phyloP scores from a whole-genome alignment of 2,888 invertebrate genomes.

The Ametastegia equiseti region DNA sequence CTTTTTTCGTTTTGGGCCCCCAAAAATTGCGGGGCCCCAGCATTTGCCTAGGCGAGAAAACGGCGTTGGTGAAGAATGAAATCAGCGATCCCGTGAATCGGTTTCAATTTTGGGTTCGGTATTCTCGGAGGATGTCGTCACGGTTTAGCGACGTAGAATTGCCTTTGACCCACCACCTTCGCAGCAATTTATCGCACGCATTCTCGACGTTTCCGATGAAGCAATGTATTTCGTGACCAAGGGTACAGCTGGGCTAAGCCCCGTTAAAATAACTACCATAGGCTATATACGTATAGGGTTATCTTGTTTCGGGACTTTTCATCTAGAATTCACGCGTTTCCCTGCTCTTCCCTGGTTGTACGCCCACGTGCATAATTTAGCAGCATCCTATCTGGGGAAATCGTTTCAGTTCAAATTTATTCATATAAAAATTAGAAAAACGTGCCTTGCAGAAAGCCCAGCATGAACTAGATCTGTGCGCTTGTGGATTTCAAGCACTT shows the following conservation, averaged over 20 bases:
- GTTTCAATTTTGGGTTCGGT: slow-evolving; percentile 40
- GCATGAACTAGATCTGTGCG: background rate
- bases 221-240: slow-evolving; percentile 46
- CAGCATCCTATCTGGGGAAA: background rate
- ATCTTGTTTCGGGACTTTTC: slow-evolving; percentile 35
- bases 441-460: background rate
- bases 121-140: slow-evolving; percentile 44
- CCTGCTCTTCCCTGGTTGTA: background rate
- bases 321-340: slow-evolving; percentile 26
- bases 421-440: slow-evolving; percentile 1
- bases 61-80: slow-evolving; percentile 1
- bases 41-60: background rate
- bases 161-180: slow-evolving; percentile 45
- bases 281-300: slow-evolving; percentile 24
- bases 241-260: slow-evolving; percentile 39
- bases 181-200: slow-evolving; percentile 39
- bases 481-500: background rate
- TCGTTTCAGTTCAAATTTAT: background rate
- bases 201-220: slow-evolving; percentile 43
- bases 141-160: slow-evolving; percentile 39
- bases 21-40: background rate
- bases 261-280: slow-evolving; percentile 41
- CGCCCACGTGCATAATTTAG: slow-evolving; percentile 30
- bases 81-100: slow-evolving; percentile 42
- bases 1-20: too few species aligned